Evolutionary conservation across 2,888 invertebrate species (phyloP).

Genomic region (Acronicta alni): DNA sequence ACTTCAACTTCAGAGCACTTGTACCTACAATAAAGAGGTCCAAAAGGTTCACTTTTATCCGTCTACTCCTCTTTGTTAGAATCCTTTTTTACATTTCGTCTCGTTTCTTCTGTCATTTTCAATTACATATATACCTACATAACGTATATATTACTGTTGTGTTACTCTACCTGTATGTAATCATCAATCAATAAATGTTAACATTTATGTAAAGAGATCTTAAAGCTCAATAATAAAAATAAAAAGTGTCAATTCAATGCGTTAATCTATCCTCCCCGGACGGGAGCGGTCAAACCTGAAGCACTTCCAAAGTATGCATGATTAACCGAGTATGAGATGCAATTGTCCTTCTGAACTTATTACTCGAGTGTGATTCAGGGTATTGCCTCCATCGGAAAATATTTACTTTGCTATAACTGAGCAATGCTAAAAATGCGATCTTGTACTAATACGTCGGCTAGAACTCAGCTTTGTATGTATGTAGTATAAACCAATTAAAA

Average conservation of each 20-base stretch:
- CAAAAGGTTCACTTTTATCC: conserved; percentile 24
- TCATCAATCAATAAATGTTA: too few relatives aligned
- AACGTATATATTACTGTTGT: too few relatives aligned
- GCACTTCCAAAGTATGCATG: background rate
- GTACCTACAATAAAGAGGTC: background rate
- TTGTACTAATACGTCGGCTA: conserved; percentile 5
- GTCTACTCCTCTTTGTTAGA: background rate
- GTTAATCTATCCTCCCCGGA: too few relatives aligned
- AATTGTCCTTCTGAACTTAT: conserved; percentile 23
- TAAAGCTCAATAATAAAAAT: too few relatives aligned
- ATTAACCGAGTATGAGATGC: background rate
- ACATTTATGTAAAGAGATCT: too few relatives aligned
- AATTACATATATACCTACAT: too few relatives aligned
- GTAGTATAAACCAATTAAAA: too few relatives aligned
- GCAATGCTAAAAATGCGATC: conserved; percentile 24
- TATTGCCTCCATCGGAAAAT: conserved; percentile 23
- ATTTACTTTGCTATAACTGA: conserved; percentile 42
- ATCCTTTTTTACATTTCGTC: background rate
- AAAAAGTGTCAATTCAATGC: too few relatives aligned
- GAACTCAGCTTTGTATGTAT: background rate
- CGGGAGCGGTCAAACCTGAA: background rate
- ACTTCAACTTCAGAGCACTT: conserved; percentile 30
- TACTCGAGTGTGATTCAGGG: background rate
- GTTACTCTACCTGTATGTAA: too few relatives aligned
- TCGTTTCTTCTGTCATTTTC: too few relatives aligned